These are phyloP conservation scores for Leptopterna dolabrata DNA, from an alignment of 2,888 invertebrate species.

Conservation along the genomic window DNA sequence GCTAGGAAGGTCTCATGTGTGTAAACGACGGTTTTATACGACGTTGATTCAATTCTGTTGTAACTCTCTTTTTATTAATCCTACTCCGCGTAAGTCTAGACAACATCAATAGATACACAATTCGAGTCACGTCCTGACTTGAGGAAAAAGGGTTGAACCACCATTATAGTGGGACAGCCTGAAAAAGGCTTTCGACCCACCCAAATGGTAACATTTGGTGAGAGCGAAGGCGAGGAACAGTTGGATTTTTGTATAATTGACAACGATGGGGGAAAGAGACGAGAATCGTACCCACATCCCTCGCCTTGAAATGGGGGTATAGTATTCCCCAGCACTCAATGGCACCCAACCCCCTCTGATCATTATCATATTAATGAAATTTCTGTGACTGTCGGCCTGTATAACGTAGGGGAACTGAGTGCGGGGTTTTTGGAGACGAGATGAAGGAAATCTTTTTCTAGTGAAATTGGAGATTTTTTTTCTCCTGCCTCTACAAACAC, in stretches of 20 bases:
- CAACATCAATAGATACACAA: neutral
- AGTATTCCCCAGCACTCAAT: neutral
- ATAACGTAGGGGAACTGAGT: neutral
- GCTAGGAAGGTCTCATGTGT: too few species aligned
- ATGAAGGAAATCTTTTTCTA: constrained; percentile 22
- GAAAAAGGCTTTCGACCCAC: neutral
- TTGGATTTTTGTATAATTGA: constrained; percentile 43
- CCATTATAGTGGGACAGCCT: neutral
- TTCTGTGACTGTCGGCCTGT: constrained; percentile 44
- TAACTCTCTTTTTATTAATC: too few species aligned
- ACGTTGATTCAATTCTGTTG: too few species aligned
- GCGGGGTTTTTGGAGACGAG: neutral
- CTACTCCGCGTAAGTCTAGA: neutral
- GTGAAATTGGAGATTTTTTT: constrained; percentile 51
- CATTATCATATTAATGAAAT: constrained; percentile 63
- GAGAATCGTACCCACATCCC: constrained; percentile 4
- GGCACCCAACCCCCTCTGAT: constrained; percentile 42
- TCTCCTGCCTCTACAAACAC: neutral
- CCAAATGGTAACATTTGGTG: constrained; percentile 31
- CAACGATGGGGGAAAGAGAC: neutral
- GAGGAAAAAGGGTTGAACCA: neutral
- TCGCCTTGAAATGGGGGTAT: constrained; percentile 15
- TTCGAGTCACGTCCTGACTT: neutral
- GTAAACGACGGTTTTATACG: too few species aligned
- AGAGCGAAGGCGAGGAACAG: neutral